Evolutionary conservation across 30 jellyfish, hydroid and myxozoan species (phyloP), one percentile per base, ranked within the genome.

Genomic region (Rhopilema esculentum): DNA sequence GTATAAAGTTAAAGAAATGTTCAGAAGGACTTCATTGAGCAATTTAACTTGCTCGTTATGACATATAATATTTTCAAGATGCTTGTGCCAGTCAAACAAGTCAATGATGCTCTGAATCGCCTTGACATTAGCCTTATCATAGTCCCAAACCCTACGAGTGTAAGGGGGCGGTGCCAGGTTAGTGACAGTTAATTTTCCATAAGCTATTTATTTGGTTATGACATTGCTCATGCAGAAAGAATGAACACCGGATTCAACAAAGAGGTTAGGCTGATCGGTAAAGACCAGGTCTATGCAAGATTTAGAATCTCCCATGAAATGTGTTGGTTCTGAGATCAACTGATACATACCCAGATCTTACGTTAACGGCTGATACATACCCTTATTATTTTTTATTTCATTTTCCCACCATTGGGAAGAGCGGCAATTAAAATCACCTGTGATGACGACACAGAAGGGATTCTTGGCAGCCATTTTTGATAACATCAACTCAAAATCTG

Each of bases 1-100:
- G 95, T 23, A 86, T 79, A 24, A 86, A 86, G 53, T 86, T 86
- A 2, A 77, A 63, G 49, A 86, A n/a, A 75, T 75, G 20, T 74
- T 86, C 12, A 74, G n/a, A 2, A 86, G 16, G 61, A 27, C 72
- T 70, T 76, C 82, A 64, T 7, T 80, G n/a, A 33, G 91, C 19
- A n/a, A 15, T 21, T 80, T 25, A 32, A 80, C 91, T 66, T 80
- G 91, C 66, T 22, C 19, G 67, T 80, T 80, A 19, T 82, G 83
- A 29, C 91, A 80, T 19, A 16, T 29, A 4, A 80, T 19, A 21
- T 80, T 53, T 0, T 9, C 70, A 0, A 80, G 0, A 71, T 12
- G 4, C 9, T 65, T 50, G 0, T 16, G 12, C 91, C 91, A 80
- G 61, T 18, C 25, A 64, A 62, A 64, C 72, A 63, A 27, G 40